A percentile compares a stretch with the other conserved stretches of the same genome.
Evolutionary conservation across 2,888 invertebrate genomes (phyloP).

Genomic region (Corythucha ciliata): DNA sequence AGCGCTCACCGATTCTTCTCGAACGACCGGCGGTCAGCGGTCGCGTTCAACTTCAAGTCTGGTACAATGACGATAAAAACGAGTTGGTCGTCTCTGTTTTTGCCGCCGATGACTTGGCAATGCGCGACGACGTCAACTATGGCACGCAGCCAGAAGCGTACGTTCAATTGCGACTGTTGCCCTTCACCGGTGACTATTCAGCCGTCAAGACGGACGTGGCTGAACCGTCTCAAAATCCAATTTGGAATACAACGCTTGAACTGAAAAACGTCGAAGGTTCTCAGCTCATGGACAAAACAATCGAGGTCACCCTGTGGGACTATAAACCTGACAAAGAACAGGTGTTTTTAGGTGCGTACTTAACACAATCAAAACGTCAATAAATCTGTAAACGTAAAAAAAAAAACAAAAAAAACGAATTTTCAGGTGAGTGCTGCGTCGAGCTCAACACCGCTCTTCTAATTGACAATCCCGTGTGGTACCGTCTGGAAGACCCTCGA

Average conservation of each 20-base stretch:
- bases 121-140: slow-evolving; percentile 68
- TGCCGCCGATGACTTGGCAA: slow-evolving; percentile 73
- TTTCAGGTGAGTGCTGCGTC: slow-evolving; percentile 47
- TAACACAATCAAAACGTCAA: no score
- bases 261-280: slow-evolving; percentile 72
- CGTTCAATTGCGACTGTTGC: slow-evolving; percentile 68
- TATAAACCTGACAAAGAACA: slow-evolving; percentile 63
- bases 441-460: slow-evolving; percentile 75
- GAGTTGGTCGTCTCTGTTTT: slow-evolving; percentile 77
- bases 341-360: slow-evolving; percentile 58
- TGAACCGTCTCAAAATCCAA: slow-evolving; percentile 76
- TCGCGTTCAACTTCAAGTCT: slow-evolving; percentile 77
- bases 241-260: slow-evolving; percentile 85
- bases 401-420: no score
- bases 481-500: slow-evolving; percentile 70
- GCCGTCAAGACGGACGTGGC: slow-evolving; percentile 76
- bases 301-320: slow-evolving; percentile 85
- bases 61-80: slow-evolving; percentile 74
- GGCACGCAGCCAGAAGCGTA: slow-evolving; percentile 74
- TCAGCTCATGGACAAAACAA: slow-evolving; percentile 64
- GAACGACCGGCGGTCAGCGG: slow-evolving; percentile 56
- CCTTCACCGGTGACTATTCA: slow-evolving; percentile 64
- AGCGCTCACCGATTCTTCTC: no score
- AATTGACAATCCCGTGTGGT: slow-evolving; percentile 84
- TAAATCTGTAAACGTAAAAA: not conserved